A percentile compares a stretch with the other conserved stretches of the same genome.
These are phyloP conservation scores for Vombatus ursinus DNA, from an alignment of 2,113 vertebrate species.

Conservation along the genomic window DNA sequence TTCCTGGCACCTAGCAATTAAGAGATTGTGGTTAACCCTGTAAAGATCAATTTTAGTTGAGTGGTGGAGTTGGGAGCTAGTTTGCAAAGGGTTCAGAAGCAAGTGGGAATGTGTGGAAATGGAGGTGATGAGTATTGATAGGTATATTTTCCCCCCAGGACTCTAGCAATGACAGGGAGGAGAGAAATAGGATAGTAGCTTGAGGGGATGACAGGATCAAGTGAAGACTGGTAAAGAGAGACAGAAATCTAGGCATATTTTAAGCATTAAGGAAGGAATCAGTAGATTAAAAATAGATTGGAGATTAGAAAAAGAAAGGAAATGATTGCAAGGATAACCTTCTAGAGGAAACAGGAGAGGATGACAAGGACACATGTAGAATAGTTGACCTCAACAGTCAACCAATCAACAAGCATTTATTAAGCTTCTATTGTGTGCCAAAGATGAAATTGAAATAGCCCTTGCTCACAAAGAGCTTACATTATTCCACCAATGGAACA, in stretches of 20 bases:
- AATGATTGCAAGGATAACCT: neutral
- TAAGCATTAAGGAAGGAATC: neutral
- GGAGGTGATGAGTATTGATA: neutral
- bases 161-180: neutral
- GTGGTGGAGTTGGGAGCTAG: neutral
- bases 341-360: neutral
- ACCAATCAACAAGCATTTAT: neutral
- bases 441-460: neutral
- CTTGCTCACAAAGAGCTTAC: neutral
- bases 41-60: too few relatives aligned
- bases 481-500: too few relatives aligned
- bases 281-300: neutral
- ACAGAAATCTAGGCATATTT: neutral
- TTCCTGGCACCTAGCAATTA: too few relatives aligned
- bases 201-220: too few relatives aligned
- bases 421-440: neutral
- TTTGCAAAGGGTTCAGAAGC: neutral
- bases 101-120: neutral
- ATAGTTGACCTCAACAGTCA: neutral
- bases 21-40: too few relatives aligned
- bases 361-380: neutral
- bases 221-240: neutral
- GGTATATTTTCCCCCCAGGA: neutral
- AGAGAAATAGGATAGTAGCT: neutral
- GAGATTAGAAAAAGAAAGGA: neutral